These are phyloP conservation scores for Xiphydria camelus DNA, from an alignment of 2,888 invertebrate genomes.

Conservation along the genomic window DNA sequence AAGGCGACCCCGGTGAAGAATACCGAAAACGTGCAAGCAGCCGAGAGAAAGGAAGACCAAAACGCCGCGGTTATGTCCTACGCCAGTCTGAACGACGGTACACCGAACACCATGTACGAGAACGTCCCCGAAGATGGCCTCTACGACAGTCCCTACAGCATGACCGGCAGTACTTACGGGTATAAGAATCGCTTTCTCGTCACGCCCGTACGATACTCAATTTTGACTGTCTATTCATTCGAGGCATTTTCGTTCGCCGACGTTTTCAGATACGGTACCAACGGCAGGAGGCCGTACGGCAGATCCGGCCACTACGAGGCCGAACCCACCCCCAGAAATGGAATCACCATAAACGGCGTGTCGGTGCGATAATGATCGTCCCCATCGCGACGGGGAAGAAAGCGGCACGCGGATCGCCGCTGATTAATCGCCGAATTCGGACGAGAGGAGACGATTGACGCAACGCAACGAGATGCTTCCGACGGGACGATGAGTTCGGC, in stretches of 20 bases:
- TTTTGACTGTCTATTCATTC: too few relatives aligned
- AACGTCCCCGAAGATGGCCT: conserved; percentile 58
- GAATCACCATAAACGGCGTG: conserved; percentile 87
- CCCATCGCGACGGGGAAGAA: too few relatives aligned
- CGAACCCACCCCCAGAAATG: conserved; percentile 67
- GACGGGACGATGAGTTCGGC: too few relatives aligned
- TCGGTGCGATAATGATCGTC: conserved; percentile 80
- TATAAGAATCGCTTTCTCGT: too few relatives aligned
- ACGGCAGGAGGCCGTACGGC: conserved; percentile 46
- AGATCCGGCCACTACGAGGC: conserved; percentile 64
- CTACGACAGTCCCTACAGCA: conserved; percentile 56
- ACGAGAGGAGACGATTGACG: too few relatives aligned
- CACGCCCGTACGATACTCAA: too few relatives aligned
- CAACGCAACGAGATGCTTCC: too few relatives aligned
- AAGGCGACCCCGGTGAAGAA: conserved; percentile 86
- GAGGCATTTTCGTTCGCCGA: too few relatives aligned
- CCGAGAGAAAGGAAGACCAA: conserved; percentile 83
- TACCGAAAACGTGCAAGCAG: conserved; percentile 85
- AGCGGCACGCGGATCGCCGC: too few relatives aligned
- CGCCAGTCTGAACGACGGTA: conserved; percentile 77
- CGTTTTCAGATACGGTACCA: conserved; percentile 43
- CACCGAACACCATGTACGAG: conserved; percentile 59
- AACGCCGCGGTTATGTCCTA: conserved; percentile 89
- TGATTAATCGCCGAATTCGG: too few relatives aligned
- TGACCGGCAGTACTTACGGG: conserved; percentile 50